Evolutionary conservation across 2,113 vertebrate genomes (phyloP), one percentile per base, ranked within the genome.

Genomic region (Larimichthys crocea): DNA sequence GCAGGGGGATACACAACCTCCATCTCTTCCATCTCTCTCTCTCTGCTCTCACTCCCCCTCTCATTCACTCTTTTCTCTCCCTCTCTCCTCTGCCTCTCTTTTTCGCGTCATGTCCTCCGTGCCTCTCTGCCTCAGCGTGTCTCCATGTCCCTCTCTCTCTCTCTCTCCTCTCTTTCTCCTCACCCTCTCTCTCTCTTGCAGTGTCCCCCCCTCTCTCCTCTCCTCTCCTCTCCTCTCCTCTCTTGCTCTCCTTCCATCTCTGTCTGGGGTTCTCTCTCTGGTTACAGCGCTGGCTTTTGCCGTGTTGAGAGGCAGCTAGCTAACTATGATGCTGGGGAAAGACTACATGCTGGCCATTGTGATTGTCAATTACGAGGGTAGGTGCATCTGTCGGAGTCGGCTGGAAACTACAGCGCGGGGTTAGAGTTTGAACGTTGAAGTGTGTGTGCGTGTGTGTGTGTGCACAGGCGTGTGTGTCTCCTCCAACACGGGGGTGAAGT

Each of bases 331-430:
- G 94, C 93, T 96, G 78, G 91, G 96, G 76, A 60, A 74, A 94
- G 94, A 93, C 93, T 96, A 92, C 93, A 93, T 90, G 92, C 95
- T 96, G 95, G 92, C 94, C 86, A 93, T 95, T 87, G 53, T 90
- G 91, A 94, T 88, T 95, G 93, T 95, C 92, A 96, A 94, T 95
- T 94, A 91, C 3, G 88, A 92, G 85, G 93, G 94, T 94, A 95
- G 94, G 94, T 93, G 91, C 70, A 69, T 89, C 40, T 82, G 52
- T 75, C 44, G 44, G 24, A 74, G 69, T 88, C 53, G 15, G 74
- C 52, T 60, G 46, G 75, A 66, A 60, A 74, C 71, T 65, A 26
- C 42, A 68, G 35, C 59, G 67, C 68, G 60, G 59, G 52, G 19
- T 79, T 82, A 35, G 72, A 83, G 85, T 86, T 87, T 66, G 19